Base-by-base conservation (phyloP, 2,797 vertebrate genomes). In the Margarornis squamiger region DNA sequence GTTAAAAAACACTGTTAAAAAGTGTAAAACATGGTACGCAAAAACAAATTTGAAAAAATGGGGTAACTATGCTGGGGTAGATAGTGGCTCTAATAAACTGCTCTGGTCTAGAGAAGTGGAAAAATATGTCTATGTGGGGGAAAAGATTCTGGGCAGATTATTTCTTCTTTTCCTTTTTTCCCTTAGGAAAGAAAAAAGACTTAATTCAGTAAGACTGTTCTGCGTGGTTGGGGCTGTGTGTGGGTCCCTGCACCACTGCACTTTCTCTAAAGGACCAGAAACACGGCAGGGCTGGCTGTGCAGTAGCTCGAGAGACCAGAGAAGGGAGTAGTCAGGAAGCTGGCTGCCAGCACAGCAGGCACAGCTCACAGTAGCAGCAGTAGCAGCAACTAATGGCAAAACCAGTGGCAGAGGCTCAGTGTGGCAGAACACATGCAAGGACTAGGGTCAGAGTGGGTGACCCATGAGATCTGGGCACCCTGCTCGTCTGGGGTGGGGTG, bases 401-500 rank as follows among this genome's bases (percentile, higher is more conserved):
- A 57, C 49, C 79, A 57, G 48, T 2, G 46, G 58, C 0, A 1
- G 39, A 67, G 52, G 52, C 77, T 63, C 62, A 4, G 57, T 4
- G 1, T 1, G 1, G 77, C 71, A 51, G 17, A 43, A 84, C 20
- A 12, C 2, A 0, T 6, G 19, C 0, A 2, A 39, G 38, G 17
- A 36, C 46, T 12, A 7, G 26, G n/a, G 32, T 13, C 1, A 4
- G 14, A 52, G 77, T 20, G 13, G 27, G 49, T 29, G 41, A 11
- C 13, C 57, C 2, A 62, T 1, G 1, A 7, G 52, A 39, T 17
- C 10, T 1, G 75, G 48, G 45, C 78, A 48, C 14, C 12, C 9
- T 0, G 36, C 54, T 76, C 22, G 51, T 22, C 23, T 0, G 4
- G 39, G 10, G 4, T 4, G 1, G 6, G 24, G 6, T 1, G 1